Percentiles rank a stretch among this genome's conserved stretches.
Evolutionary conservation across 30 jellyfish, hydroid and myxozoan genomes (phyloP).

Genomic region (Phacellophora camtschatica): DNA sequence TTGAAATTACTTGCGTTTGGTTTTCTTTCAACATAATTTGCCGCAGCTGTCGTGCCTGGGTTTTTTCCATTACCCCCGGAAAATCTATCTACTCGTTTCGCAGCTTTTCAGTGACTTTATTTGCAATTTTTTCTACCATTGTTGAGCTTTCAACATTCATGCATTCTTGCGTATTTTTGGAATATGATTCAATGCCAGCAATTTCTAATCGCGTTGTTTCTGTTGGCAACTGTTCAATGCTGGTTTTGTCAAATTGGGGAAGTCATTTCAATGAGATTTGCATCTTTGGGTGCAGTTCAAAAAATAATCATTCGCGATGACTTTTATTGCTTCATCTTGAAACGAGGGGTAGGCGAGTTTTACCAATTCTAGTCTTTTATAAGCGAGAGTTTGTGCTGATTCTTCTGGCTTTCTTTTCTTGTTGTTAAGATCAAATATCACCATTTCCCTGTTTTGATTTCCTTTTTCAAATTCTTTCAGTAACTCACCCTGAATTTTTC

Average conservation of each 20-base stretch:
- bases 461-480: slow-evolving; percentile 15
- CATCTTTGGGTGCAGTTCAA: slow-evolving; percentile 8
- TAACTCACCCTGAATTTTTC: neutral
- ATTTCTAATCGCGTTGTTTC: neutral
- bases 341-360: slow-evolving; percentile 30
- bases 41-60: neutral
- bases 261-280: neutral
- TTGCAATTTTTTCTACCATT: neutral
- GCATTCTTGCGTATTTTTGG: neutral
- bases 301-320: neutral
- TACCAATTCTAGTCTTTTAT: neutral
- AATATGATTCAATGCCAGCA: neutral
- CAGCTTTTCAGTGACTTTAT: neutral
- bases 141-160: neutral
- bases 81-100: neutral
- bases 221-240: neutral
- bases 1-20: neutral
- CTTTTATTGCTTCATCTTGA: neutral
- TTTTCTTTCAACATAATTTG: slow-evolving; percentile 4
- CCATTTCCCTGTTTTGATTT: neutral
- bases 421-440: neutral
- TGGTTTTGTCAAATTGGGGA: neutral
- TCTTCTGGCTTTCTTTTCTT: slow-evolving; percentile 4
- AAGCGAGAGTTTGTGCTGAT: slow-evolving; percentile 16
- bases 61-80: slow-evolving; percentile 13